These are phyloP conservation scores for Caloenas nicobarica DNA, from an alignment of 2,113 vertebrate genomes.

Conservation along the genomic window DNA sequence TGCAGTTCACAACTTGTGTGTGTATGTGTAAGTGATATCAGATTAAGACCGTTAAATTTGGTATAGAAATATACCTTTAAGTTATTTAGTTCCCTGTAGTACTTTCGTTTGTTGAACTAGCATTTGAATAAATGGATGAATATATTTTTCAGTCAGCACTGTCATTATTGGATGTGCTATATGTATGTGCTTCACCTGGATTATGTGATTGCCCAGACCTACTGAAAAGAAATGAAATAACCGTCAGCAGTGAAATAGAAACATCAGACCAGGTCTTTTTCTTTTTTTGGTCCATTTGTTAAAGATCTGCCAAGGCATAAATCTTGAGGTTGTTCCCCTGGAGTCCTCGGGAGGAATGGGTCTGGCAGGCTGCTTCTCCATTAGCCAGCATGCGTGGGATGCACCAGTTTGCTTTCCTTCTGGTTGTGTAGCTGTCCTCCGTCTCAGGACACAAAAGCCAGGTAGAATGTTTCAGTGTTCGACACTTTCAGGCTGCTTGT, in stretches of 20 bases:
- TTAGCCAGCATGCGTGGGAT: background rate
- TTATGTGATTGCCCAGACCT: background rate
- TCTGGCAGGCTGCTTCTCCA: background rate
- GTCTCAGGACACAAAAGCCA: background rate
- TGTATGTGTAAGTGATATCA: background rate
- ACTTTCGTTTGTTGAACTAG: background rate
- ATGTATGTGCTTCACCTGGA: background rate
- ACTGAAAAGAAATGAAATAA: background rate
- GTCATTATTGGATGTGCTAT: background rate
- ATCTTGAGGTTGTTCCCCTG: background rate
- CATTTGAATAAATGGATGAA: background rate
- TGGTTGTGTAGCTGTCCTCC: background rate
- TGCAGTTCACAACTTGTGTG: background rate
- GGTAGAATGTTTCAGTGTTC: background rate
- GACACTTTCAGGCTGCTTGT: background rate
- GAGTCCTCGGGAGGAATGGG: background rate
- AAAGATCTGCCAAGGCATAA: background rate
- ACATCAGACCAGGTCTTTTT: background rate
- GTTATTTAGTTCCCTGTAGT: background rate
- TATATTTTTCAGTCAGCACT: background rate
- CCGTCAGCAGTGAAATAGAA: background rate
- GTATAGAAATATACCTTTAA: background rate
- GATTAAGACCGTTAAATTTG: background rate
- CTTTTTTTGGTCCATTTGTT: background rate
- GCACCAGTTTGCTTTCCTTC: background rate